Conservation (phyloP, 2,888 invertebrate species). For the Cephus runcator region DNA sequence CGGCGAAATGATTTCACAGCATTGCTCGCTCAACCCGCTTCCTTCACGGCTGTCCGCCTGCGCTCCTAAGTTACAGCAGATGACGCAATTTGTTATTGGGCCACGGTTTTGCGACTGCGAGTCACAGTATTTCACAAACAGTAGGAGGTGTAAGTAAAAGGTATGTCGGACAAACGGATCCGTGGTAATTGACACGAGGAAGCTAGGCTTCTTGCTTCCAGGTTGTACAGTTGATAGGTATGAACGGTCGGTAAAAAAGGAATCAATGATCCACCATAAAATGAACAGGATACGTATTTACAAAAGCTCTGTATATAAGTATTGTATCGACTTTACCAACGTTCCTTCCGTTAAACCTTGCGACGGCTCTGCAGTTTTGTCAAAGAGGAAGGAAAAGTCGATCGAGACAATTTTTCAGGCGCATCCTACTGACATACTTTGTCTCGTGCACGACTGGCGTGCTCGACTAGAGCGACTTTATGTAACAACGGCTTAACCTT, state of each 20-base stretch:
- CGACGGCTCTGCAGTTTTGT: not conserved
- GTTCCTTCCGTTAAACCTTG: not conserved
- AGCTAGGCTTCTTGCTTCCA: not conserved
- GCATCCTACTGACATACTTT: constrained; percentile 53
- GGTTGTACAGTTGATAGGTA: not conserved
- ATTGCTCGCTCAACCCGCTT: not conserved
- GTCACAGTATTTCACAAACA: not conserved
- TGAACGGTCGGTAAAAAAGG: not conserved
- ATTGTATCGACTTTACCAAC: not conserved
- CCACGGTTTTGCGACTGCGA: not conserved
- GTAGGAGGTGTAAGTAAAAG: not conserved
- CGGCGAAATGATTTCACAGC: not conserved
- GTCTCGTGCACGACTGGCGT: not conserved
- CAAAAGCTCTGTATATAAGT: not conserved
- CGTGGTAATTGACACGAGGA: not conserved
- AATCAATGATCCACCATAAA: not conserved
- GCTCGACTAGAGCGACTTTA: not conserved
- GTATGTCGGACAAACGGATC: not conserved
- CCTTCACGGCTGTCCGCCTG: not conserved
- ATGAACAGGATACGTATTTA: not conserved
- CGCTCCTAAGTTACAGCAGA: not conserved
- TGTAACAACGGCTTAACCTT: not conserved
- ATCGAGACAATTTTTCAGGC: not conserved
- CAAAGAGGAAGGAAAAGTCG: not conserved
- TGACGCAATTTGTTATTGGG: not conserved